These are phyloP conservation scores for Dyspetes luteomarginatus DNA, from an alignment of 2,888 invertebrate genomes.

Conservation along the genomic window DNA sequence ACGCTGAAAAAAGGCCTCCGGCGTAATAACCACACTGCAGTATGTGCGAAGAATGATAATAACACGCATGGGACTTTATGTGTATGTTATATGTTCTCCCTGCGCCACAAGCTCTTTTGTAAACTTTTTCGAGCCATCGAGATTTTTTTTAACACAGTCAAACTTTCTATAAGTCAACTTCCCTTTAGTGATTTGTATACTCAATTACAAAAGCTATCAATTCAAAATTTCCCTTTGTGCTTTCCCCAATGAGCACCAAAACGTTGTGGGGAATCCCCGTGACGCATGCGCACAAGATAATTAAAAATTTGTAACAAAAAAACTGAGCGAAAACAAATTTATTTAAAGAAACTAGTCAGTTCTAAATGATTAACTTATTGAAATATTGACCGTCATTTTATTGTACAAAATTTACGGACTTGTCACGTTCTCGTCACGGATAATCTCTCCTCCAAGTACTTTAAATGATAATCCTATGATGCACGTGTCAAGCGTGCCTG, in stretches of 20 bases:
- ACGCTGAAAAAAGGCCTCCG: conserved; percentile 51
- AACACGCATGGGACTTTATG: conserved; percentile 1
- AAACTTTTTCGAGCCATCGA: conserved; percentile 9
- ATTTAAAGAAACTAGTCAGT: too few species aligned
- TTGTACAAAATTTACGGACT: too few species aligned
- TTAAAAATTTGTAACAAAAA: conserved; percentile 10
- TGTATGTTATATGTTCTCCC: not conserved
- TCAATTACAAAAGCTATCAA: too few species aligned
- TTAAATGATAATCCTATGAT: too few species aligned
- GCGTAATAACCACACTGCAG: conserved; percentile 44
- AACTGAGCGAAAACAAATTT: too few species aligned
- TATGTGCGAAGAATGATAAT: conserved; percentile 63
- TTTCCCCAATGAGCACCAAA: conserved; percentile 12
- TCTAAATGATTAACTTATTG: too few species aligned
- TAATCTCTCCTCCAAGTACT: too few species aligned
- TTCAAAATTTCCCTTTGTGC: conserved; percentile 4
- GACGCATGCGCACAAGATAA: conserved; percentile 28
- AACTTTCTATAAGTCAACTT: too few species aligned
- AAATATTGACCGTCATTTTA: too few species aligned
- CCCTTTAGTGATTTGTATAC: too few species aligned
- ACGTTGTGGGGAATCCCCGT: conserved; percentile 6
- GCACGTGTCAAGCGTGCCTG: too few species aligned
- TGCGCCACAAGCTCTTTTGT: not conserved
- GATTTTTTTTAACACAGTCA: not conserved
- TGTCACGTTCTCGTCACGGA: too few species aligned